A percentile compares a stretch with the other conserved stretches of the same genome.
Conservation (phyloP, 2,113 vertebrate species). For the Struthidea cinerea region DNA sequence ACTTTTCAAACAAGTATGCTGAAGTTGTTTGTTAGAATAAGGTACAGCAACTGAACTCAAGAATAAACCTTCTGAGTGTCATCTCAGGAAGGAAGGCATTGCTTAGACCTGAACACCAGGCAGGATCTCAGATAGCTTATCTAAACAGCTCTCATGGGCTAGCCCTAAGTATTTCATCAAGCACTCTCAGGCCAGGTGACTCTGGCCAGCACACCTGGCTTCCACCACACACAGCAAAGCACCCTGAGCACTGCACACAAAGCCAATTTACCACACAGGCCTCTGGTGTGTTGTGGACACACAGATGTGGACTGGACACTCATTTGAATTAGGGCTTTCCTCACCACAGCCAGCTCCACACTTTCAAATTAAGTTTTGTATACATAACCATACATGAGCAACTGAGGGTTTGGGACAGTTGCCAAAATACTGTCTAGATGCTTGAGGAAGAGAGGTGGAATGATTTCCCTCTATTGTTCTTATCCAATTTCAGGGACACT, state of each 20-base stretch:
- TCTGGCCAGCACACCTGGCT: not conserved
- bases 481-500: not conserved
- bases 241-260: not conserved
- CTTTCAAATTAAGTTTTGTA: not conserved
- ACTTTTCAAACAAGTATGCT: not conserved
- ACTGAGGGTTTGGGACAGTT: not conserved
- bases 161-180: not conserved
- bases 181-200: not conserved
- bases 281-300: not conserved
- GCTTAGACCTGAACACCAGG: not conserved
- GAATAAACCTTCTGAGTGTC: not conserved
- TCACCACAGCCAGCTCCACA: not conserved
- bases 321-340: not conserved
- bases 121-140: not conserved
- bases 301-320: not conserved
- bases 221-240: not conserved
- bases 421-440: not conserved
- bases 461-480: not conserved
- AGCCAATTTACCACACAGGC: not conserved
- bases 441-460: not conserved
- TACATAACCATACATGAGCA: not conserved
- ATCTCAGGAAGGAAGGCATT: not conserved
- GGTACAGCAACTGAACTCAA: not conserved
- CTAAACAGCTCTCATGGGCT: not conserved
- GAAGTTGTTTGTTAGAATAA: not conserved